phyloP scores from a whole-genome alignment of 1,140 invertebrate genomes.

The Lepidotrigona ventralis region DNA sequence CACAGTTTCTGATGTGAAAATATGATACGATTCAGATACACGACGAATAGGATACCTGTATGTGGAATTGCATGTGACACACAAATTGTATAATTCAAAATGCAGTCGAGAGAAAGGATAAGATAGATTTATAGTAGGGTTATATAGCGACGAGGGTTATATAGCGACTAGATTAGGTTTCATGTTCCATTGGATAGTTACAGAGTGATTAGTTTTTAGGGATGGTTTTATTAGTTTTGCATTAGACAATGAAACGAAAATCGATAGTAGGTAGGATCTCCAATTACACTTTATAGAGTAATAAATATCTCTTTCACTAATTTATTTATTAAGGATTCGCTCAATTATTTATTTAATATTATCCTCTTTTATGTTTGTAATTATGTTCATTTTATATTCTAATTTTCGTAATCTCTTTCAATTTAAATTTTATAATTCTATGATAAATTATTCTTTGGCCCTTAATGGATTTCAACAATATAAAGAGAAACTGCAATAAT shows the following conservation, averaged over 20 bases:
- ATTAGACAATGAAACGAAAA: neutral
- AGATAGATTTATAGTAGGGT: neutral
- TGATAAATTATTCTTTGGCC: no score
- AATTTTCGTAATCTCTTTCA: no score
- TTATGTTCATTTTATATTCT: no score
- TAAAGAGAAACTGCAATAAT: neutral
- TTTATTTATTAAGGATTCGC: no score
- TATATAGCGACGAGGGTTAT: neutral
- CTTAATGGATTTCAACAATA: neutral
- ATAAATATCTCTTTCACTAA: neutral
- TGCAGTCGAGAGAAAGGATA: neutral
- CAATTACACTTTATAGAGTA: neutral
- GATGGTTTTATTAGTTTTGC: neutral
- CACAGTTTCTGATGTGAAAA: no score
- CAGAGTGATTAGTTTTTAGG: neutral
- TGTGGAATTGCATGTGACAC: no score
- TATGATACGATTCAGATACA: no score
- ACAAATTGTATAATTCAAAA: neutral
- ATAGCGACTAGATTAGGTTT: neutral
- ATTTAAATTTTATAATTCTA: no score
- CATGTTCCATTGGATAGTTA: neutral
- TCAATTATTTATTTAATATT: no score
- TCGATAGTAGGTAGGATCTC: neutral
- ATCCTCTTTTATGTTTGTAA: no score
- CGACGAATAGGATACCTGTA: no score